Conservation (phyloP, 2,797 vertebrate species). For the Acipenser oxyrinchus region DNA sequence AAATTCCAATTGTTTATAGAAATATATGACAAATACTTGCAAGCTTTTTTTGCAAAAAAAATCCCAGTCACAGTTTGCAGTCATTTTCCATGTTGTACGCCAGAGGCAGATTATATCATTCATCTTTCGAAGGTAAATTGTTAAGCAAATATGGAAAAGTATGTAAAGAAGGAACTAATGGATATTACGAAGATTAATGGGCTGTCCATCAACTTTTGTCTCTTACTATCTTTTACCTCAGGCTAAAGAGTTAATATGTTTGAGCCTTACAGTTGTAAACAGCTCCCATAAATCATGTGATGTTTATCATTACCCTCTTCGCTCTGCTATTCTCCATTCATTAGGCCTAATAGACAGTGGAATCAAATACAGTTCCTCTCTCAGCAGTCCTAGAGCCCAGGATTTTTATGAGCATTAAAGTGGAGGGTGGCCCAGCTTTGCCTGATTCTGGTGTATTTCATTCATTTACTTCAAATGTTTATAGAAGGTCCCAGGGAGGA, state of each 20-base stretch:
- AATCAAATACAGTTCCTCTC: background rate
- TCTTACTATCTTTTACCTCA: slow-evolving; percentile 1
- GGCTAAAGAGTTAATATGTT: slow-evolving; percentile 4
- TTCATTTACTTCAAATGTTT: background rate
- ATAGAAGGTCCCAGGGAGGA: background rate
- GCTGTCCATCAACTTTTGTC: slow-evolving; percentile 1
- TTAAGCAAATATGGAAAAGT: background rate
- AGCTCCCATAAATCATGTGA: background rate
- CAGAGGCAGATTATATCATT: background rate
- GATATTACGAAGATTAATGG: slow-evolving; percentile 3
- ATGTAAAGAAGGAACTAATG: background rate
- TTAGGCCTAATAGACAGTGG: background rate
- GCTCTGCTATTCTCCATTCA: background rate
- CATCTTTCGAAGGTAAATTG: background rate
- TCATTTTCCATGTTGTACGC: background rate
- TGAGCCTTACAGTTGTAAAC: background rate
- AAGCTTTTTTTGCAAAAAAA: background rate
- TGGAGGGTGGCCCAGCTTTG: too few relatives aligned
- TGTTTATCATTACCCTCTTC: slow-evolving; percentile 4
- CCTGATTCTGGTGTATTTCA: background rate
- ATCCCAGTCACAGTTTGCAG: background rate
- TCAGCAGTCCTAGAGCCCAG: background rate
- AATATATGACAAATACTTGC: background rate
- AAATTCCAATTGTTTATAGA: background rate
- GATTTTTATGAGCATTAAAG: background rate